Conservation (phyloP, 2,113 vertebrate genomes). For the Centropristis striata region DNA sequence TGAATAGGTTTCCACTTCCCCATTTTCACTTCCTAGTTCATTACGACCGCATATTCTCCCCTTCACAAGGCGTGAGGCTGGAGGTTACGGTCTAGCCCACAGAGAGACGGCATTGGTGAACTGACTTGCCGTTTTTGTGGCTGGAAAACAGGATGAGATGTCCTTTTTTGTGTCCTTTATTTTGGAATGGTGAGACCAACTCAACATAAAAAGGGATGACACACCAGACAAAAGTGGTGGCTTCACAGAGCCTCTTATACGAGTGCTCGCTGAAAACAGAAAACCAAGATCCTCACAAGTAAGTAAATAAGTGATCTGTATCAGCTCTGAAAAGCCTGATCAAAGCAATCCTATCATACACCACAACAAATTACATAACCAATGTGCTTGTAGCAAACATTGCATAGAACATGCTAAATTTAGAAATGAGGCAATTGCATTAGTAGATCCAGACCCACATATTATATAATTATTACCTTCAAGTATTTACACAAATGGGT, state of each 20-base stretch:
- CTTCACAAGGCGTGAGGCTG: background rate
- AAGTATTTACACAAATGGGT: conserved; percentile 3
- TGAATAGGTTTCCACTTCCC: conserved; percentile 48
- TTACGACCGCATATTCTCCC: conserved; percentile 11
- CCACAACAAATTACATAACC: conserved; percentile 7
- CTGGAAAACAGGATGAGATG: conserved; percentile 16
- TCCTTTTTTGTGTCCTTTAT: background rate
- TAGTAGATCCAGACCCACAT: background rate
- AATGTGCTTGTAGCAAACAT: background rate
- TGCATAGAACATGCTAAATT: conserved; percentile 9
- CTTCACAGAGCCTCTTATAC: conserved; percentile 17
- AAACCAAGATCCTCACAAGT: background rate
- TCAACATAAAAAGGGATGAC: background rate
- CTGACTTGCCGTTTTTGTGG: conserved; percentile 11
- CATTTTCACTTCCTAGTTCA: conserved; percentile 28
- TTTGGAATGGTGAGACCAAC: background rate
- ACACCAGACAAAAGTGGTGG: background rate
- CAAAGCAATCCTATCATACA: conserved; percentile 32
- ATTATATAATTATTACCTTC: conserved; percentile 5
- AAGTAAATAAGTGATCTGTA: conserved; percentile 22
- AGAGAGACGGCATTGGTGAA: background rate
- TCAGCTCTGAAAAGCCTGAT: conserved; percentile 26
- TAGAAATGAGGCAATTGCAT: background rate
- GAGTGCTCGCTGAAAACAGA: background rate
- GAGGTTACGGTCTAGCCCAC: conserved; percentile 12